These are phyloP conservation scores for Protonemura montana DNA, from an alignment of 2,888 invertebrate genomes.

Conservation along the genomic window DNA sequence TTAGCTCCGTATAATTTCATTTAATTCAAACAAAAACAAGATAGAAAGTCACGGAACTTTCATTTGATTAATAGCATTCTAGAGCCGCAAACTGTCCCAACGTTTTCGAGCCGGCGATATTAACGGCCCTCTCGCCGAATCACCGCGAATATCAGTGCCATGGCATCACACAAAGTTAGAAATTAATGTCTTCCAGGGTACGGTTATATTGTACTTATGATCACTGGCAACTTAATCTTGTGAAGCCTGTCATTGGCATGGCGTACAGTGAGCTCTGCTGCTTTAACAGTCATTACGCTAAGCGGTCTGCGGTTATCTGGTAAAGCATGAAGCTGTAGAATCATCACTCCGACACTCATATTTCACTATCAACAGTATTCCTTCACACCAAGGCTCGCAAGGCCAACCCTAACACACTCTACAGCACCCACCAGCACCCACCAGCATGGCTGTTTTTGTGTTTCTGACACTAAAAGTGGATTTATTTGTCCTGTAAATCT, in stretches of 20 bases:
- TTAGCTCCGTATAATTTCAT: slow-evolving; percentile 33
- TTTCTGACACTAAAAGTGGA: slow-evolving; percentile 13
- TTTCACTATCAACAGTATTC: neutral
- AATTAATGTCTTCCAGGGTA: slow-evolving; percentile 22
- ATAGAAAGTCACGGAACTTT: slow-evolving; percentile 20
- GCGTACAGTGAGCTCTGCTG: neutral
- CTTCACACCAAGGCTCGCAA: neutral
- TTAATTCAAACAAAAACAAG: slow-evolving; percentile 30
- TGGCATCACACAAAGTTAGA: slow-evolving; percentile 28
- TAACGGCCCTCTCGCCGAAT: neutral
- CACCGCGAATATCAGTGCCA: slow-evolving; percentile 16
- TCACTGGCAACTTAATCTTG: slow-evolving; percentile 14
- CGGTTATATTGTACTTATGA: slow-evolving; percentile 18
- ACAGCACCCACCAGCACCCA: neutral
- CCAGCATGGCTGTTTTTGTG: slow-evolving; percentile 3
- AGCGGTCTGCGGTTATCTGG: slow-evolving; percentile 18
- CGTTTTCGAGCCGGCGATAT: slow-evolving; percentile 20
- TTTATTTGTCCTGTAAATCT: slow-evolving; percentile 21
- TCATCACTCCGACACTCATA: neutral
- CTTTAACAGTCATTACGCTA: slow-evolving; percentile 18
- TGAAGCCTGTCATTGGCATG: neutral
- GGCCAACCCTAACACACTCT: neutral
- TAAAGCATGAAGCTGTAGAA: neutral
- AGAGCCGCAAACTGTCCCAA: slow-evolving; percentile 22
- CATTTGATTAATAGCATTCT: slow-evolving; percentile 23